A percentile compares a stretch with the other conserved stretches of the same genome.
These are phyloP conservation scores for Halcyon smyrnensis DNA, from an alignment of 2,797 vertebrate species.

Conservation along the genomic window DNA sequence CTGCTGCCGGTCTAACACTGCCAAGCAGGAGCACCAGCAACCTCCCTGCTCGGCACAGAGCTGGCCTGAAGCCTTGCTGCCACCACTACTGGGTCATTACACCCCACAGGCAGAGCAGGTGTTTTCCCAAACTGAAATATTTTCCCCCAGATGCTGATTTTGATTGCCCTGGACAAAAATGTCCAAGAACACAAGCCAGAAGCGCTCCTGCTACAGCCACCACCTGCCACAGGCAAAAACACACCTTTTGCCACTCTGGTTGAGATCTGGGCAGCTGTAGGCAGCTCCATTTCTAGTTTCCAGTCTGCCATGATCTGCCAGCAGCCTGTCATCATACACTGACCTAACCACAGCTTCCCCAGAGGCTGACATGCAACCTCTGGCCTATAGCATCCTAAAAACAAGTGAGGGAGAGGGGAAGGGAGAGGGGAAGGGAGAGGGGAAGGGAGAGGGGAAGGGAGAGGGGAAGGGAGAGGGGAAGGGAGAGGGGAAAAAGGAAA, in stretches of 20 bases:
- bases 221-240: background rate
- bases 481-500: too few species aligned
- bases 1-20: background rate
- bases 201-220: accelerated
- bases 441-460: too few species aligned
- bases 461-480: too few species aligned
- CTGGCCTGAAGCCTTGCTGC: background rate
- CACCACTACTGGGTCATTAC: background rate
- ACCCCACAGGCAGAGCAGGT: background rate
- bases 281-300: background rate
- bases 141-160: background rate
- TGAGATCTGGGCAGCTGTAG: background rate
- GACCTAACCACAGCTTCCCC: background rate
- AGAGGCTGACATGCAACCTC: background rate
- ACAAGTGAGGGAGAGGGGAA: too few species aligned
- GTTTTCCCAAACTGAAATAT: background rate
- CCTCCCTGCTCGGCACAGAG: background rate
- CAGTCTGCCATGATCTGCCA: background rate
- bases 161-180: background rate
- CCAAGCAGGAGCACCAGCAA: background rate
- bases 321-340: background rate
- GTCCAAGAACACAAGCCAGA: background rate
- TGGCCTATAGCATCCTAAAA: background rate
- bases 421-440: too few species aligned
- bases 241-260: background rate